Conservation (phyloP, 2,113 vertebrate species). For the Gyps fulvus region DNA sequence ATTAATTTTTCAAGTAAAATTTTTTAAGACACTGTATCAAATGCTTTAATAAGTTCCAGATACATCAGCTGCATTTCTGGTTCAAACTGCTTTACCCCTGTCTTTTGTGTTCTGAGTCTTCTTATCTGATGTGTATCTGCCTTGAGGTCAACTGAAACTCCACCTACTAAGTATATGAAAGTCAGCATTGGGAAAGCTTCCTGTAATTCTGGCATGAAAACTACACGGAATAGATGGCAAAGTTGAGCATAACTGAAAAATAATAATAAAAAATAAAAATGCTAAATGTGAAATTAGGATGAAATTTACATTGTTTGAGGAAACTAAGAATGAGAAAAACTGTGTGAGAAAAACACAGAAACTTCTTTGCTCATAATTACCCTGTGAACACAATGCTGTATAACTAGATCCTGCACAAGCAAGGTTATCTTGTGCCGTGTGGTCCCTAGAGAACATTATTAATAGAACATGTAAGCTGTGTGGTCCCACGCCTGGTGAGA, state of each 20-base stretch:
- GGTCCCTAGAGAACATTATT: not conserved
- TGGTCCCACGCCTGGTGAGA: not conserved
- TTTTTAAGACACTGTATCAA: constrained; percentile 2
- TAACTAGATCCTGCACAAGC: not conserved
- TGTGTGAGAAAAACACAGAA: not conserved
- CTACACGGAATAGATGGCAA: not conserved
- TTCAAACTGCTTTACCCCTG: not conserved
- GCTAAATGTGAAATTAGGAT: not conserved
- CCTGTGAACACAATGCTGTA: not conserved
- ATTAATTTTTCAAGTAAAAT: not conserved
- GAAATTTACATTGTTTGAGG: not conserved
- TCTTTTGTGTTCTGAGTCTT: not conserved
- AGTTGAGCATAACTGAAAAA: not conserved
- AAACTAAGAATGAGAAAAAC: not conserved
- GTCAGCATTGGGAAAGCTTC: not conserved
- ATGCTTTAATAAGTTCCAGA: constrained; percentile 38
- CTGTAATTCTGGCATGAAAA: not conserved
- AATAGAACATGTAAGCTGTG: accelerated
- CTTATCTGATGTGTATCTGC: constrained; percentile 37
- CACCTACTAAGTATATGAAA: not conserved
- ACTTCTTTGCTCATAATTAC: not conserved
- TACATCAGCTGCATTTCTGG: not conserved
- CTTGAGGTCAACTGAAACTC: constrained; percentile 37
- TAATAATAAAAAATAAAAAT: not conserved
- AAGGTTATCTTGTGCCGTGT: not conserved